Percentiles rank a stretch among this genome's conserved stretches.
Evolutionary conservation across 30 jellyfish, hydroid and myxozoan species (phyloP).

Genomic region (Nemopilema nomurai): DNA sequence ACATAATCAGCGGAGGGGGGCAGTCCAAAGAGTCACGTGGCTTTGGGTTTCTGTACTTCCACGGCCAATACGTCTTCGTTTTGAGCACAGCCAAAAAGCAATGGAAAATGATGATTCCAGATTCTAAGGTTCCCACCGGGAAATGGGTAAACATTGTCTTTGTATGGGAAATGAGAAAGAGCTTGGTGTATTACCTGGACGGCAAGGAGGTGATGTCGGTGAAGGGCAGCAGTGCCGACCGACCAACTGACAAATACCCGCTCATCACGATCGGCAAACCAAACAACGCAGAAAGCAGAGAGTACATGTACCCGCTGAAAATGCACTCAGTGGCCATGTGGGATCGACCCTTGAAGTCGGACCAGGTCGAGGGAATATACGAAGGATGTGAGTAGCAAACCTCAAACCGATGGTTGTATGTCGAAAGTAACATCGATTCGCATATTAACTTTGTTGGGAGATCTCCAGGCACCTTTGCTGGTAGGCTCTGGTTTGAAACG

Average conservation of each 20-base stretch:
- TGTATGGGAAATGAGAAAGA: conserved; percentile 88
- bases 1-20: conserved; percentile 98
- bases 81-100: conserved; percentile 84
- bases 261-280: conserved; percentile 90
- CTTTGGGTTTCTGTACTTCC: conserved; percentile 92
- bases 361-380: conserved; percentile 71
- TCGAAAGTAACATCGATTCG: too few species aligned
- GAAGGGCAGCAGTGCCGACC: conserved; percentile 49
- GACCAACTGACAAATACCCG: conserved; percentile 82
- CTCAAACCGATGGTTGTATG: too few species aligned
- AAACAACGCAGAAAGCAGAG: conserved; percentile 83
- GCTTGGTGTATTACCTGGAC: conserved; percentile 65
- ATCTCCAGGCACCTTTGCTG: too few species aligned
- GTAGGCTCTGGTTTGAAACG: too few species aligned
- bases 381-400: conserved; percentile 48
- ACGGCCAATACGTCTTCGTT: conserved; percentile 88
- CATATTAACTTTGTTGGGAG: too few species aligned
- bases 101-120: conserved; percentile 87
- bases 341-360: conserved; percentile 90
- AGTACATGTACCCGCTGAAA: conserved; percentile 85
- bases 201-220: conserved; percentile 66
- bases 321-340: conserved; percentile 85
- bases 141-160: conserved; percentile 79
- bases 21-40: conserved; percentile 99
- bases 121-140: conserved; percentile 54